Evolutionary conservation across 2,113 vertebrate species (phyloP), one percentile per base, ranked within the genome.

Genomic region (Triplophysa dalaica): DNA sequence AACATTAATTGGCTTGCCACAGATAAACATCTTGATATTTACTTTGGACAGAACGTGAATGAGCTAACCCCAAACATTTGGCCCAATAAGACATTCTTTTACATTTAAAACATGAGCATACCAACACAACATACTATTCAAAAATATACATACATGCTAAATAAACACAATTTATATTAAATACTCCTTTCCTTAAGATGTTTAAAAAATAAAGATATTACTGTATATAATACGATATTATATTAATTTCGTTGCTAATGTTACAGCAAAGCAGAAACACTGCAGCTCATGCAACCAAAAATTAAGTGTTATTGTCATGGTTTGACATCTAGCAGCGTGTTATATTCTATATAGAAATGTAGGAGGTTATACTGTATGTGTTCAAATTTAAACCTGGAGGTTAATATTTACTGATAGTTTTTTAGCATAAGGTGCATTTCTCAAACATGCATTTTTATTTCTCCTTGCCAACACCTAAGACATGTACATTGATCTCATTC

Each of bases 1-100:
- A 62, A 58, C 60, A 80, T 73, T 69, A 12, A 45, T 21, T 64
- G 17, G 10, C 69, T 64, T 79, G 69, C 41, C 26, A 64, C 78
- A 70, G 24, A 70, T 24, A 72, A 73, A 80, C 78, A 65, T 54
- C 29, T 62, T 19, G 33, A 8, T 64, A 41, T 48, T 48, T 21
- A 64, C 19, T 56, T 26, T 54, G 45, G n/a, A 65, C 10, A 56
- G 3, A 63, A 73, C 6, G 26, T 17, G 24, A 2, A 3, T 21
- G 22, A 60, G 6, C 11, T 29, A 79, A 79, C 45, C 63, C 2
- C 3, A 12, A 52, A 50, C 58, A 70, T 62, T 52, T n/a, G 19
- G 8, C 5, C 12, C 9, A 52, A 48, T 52, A 12, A 63, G 19
- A 69, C 67, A 58, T 62, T 62, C 21, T 45, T 2, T 48, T 58